Base-by-base conservation (phyloP, 2,888 invertebrate species). In the Serripes groenlandicus region DNA sequence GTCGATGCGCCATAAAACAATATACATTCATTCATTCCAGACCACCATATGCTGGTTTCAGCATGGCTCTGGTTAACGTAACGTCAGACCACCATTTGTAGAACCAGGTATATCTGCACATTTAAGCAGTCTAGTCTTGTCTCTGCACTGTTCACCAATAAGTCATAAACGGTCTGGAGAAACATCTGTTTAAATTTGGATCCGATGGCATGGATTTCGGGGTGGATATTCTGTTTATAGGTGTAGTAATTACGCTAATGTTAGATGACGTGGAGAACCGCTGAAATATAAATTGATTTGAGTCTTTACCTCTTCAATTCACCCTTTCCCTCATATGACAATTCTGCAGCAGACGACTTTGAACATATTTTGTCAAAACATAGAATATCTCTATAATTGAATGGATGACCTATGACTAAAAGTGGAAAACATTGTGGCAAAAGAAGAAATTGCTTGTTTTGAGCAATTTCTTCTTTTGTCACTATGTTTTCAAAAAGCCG, bases 381-480 rank as follows among this genome's bases (percentile, higher is more conserved):
- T 23, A 56, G 7, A 21, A 7, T 56, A 23, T 56, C 23, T 56
- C 23, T 18, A 11, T 56, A 56, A 23, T 56, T 56, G 23, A 11
- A 56, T 11, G 23, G 7, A 56, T 18, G 11, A 23, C 23, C 15
- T 56, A n/a, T 18, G 11, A 23, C 23, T 18, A 11, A 56, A 23
- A 56, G 56, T 56, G 15, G 32, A 60, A 30, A 60, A 60, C 30
- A 62, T 32, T 56, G 56, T 26, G 26, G 32, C 32, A 62, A 62
- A 62, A 3, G 62, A 30, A 62, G 3, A 56, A 56, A 56, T 23
- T 56, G 23, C 26, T 56, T 15, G 56, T 2, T 3, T 23, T 11
- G 23, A 56, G 26, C 56, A 56, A n/a, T 5, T 56, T 56, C 5
- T 56, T 23, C 26, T 56, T 26, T 26, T 26, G 3, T 23, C 4